Evolutionary conservation across 2,113 vertebrate genomes (phyloP).

Genomic region (Hypanus sabinus): DNA sequence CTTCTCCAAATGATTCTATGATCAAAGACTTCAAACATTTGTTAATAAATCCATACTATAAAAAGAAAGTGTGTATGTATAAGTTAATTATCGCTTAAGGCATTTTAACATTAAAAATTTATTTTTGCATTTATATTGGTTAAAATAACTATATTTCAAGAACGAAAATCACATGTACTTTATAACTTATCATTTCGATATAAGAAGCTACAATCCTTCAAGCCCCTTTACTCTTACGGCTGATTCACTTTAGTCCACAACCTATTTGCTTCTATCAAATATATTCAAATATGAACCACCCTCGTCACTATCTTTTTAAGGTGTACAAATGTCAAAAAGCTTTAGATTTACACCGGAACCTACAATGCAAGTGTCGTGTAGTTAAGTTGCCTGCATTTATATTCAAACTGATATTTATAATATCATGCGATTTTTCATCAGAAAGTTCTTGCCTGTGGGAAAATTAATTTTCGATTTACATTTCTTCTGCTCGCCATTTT

Average conservation of each 20-base stretch:
- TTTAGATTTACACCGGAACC: not conserved
- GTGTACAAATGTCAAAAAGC: not conserved
- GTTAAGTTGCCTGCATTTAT: not conserved
- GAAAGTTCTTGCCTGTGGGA: not conserved
- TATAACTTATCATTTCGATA: not conserved
- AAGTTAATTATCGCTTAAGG: not conserved
- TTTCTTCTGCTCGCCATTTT: not conserved
- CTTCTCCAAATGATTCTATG: constrained; percentile 63
- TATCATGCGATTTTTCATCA: not conserved
- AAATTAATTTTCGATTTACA: not conserved
- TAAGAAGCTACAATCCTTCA: not conserved
- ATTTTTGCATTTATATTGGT: not conserved
- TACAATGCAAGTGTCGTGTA: not conserved
- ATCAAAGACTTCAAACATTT: constrained; percentile 59
- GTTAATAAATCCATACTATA: constrained; percentile 69
- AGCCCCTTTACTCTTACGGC: not conserved
- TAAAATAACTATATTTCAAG: not conserved
- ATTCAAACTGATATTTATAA: not conserved
- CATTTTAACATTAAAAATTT: too few relatives aligned
- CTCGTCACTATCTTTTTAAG: not conserved
- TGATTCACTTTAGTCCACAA: not conserved
- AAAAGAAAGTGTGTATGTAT: constrained; percentile 33
- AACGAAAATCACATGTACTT: not conserved
- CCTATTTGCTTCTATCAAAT: not conserved
- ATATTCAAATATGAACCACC: not conserved